Evolutionary conservation across 2,113 vertebrate species (phyloP).

Genomic region (Mormyrus lacerda): DNA sequence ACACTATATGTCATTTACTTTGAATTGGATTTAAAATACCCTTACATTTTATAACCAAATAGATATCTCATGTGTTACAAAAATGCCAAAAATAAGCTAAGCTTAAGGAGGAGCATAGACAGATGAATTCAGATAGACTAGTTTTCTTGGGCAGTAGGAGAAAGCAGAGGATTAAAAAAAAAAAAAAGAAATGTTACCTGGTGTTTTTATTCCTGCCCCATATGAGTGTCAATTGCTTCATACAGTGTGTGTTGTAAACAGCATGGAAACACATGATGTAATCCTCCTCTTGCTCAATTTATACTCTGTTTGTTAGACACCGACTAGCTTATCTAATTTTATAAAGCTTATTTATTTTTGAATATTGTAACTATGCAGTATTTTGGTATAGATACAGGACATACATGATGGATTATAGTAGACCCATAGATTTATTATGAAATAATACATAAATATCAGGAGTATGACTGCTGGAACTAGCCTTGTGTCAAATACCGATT

Average conservation of each 20-base stretch:
- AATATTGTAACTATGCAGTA: slow-evolving; percentile 10
- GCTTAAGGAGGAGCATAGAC: not conserved
- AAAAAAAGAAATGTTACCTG: not conserved
- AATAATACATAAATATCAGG: not conserved
- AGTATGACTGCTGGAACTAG: not conserved
- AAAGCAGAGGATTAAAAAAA: not conserved
- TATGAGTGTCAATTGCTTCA: not conserved
- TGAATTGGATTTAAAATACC: not conserved
- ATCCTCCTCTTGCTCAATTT: not conserved
- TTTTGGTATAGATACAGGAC: not conserved
- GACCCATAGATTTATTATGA: not conserved
- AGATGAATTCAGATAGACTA: not conserved
- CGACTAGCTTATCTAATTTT: not conserved
- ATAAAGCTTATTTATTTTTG: not conserved
- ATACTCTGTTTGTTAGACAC: not conserved
- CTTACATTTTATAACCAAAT: not conserved
- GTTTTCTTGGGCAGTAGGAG: not conserved
- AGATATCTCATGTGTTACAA: not conserved
- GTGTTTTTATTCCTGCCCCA: not conserved
- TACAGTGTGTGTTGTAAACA: slow-evolving; percentile 5
- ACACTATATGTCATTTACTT: not conserved
- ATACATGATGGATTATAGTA: not conserved
- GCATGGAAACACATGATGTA: slow-evolving; percentile 3
- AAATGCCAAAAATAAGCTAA: not conserved
- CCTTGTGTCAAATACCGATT: not conserved